These are phyloP conservation scores for Aethina tumida DNA, from an alignment of 1,140 invertebrate genomes.

Conservation along the genomic window DNA sequence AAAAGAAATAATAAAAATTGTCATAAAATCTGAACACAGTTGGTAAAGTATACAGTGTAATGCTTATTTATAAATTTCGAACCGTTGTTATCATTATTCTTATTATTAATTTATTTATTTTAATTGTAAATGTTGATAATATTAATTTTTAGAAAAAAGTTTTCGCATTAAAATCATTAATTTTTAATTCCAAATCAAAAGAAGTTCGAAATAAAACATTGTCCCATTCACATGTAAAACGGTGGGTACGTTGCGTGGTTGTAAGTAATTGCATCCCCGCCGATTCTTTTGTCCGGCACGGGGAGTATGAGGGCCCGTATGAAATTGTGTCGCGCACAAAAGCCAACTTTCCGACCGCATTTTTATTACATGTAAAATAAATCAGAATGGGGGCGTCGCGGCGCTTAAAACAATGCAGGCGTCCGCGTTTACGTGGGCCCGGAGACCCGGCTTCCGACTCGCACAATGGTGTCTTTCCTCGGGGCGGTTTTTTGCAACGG, in stretches of 20 bases:
- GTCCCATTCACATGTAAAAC: constrained; percentile 6
- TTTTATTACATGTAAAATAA: constrained; percentile 18
- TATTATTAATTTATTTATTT: too few species aligned
- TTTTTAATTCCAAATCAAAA: too few species aligned
- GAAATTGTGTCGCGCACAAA: constrained; percentile 7
- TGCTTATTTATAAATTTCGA: too few species aligned
- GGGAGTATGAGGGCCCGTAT: constrained; percentile 3
- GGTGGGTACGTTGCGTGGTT: not conserved
- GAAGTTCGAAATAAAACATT: too few species aligned
- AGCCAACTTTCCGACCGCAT: constrained; percentile 9
- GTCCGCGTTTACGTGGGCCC: constrained; percentile 14
- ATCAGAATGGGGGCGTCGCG: constrained; percentile 9
- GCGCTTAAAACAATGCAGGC: constrained; percentile 17
- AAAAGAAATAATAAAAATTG: too few species aligned
- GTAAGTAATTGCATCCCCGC: constrained; percentile 9
- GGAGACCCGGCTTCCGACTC: constrained; percentile 8
- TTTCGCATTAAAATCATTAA: too few species aligned
- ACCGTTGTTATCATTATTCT: too few species aligned
- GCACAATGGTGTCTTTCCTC: constrained; percentile 18
- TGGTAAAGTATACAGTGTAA: too few species aligned
- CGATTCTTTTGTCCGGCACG: constrained; percentile 3
- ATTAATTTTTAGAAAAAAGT: too few species aligned
- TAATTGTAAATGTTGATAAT: too few species aligned
- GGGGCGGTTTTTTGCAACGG: constrained; percentile 14
- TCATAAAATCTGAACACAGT: too few species aligned